phyloP scores from a whole-genome alignment of 2,113 vertebrate genomes.

The Bungarus multicinctus region DNA sequence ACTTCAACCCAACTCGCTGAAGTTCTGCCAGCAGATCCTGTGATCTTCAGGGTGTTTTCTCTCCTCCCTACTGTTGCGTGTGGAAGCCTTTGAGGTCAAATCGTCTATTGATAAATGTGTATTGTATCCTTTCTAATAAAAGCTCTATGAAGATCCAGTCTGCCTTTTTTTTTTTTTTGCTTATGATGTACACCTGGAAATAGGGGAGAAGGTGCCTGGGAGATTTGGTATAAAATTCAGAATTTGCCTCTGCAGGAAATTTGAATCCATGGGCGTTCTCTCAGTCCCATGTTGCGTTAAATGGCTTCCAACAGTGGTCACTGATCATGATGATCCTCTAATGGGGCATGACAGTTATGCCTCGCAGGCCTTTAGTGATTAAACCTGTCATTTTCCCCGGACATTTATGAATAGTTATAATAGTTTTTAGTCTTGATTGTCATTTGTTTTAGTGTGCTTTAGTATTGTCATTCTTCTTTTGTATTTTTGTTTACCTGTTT shows the following conservation, averaged over 20 bases:
- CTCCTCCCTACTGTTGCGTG: fast-evolving
- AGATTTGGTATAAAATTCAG: too few relatives aligned
- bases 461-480: neutral
- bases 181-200: neutral
- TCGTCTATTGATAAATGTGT: neutral
- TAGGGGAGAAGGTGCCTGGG: neutral
- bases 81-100: neutral
- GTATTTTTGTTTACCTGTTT: neutral
- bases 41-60: neutral
- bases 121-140: slow-evolving; percentile 32
- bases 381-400: neutral
- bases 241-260: neutral
- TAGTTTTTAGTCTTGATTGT: neutral
- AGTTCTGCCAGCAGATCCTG: fast-evolving
- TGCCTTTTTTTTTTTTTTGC: neutral
- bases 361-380: neutral
- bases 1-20: slow-evolving; percentile 85
- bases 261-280: neutral
- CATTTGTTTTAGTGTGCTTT: neutral
- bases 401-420: neutral
- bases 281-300: too few relatives aligned
- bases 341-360: neutral
- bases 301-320: too few relatives aligned
- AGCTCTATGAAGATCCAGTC: neutral
- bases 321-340: too few relatives aligned